These are phyloP conservation scores for Mythimna vitellina DNA, from an alignment of 2,888 invertebrate genomes.

Conservation along the genomic window DNA sequence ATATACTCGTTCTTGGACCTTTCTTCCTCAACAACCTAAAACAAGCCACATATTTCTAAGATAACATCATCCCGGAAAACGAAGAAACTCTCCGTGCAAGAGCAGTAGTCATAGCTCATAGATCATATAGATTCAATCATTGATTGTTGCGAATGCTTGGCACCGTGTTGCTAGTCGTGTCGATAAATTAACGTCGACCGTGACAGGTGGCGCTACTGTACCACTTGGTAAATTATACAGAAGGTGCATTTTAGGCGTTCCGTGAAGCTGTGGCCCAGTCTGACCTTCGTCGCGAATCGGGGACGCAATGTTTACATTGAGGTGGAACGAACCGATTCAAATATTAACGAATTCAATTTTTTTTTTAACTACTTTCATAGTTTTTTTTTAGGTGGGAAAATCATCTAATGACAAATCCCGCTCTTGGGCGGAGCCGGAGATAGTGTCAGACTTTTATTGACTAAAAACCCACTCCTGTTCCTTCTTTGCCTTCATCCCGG, in stretches of 20 bases:
- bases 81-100: constrained; percentile 16
- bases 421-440: too few species aligned
- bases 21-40: neutral
- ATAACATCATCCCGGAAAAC: constrained; percentile 30
- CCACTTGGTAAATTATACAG: constrained; percentile 26
- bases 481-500: too few species aligned
- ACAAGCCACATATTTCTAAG: constrained; percentile 10
- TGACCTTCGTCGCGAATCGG: neutral
- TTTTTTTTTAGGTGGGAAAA: too few species aligned
- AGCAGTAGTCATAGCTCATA: constrained; percentile 22
- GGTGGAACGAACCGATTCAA: neutral
- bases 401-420: too few species aligned
- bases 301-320: neutral
- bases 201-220: constrained; percentile 57
- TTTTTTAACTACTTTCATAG: too few species aligned
- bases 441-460: too few species aligned
- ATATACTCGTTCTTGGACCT: too few species aligned
- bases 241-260: constrained; percentile 23
- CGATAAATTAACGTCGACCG: constrained; percentile 54
- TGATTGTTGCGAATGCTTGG: constrained; percentile 53
- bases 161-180: constrained; percentile 43
- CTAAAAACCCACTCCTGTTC: too few species aligned
- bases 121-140: constrained; percentile 50
- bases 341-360: too few species aligned
- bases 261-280: neutral